Conservation (phyloP, 1,140 invertebrate genomes). For the Dendroctonus valens region DNA sequence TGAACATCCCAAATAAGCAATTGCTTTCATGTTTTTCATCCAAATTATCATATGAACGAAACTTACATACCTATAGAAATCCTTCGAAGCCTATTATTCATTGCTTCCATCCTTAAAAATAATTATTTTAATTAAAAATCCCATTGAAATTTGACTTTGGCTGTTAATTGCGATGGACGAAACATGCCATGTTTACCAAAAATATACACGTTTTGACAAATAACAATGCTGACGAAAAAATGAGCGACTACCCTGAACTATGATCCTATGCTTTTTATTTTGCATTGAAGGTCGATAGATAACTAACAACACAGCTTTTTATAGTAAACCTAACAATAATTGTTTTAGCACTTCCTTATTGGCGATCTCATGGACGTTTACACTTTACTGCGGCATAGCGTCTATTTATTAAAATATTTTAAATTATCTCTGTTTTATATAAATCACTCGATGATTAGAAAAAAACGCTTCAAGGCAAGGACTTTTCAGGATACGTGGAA, state of each 20-base stretch:
- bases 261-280: constrained; percentile 25
- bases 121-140: too few relatives aligned
- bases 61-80: too few relatives aligned
- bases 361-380: constrained; percentile 26
- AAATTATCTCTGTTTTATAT: constrained; percentile 28
- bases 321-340: constrained; percentile 15
- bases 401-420: constrained; percentile 31
- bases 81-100: too few relatives aligned
- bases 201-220: constrained; percentile 1
- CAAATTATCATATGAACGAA: too few relatives aligned
- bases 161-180: too few relatives aligned
- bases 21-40: too few relatives aligned
- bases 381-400: constrained; percentile 22
- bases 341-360: constrained; percentile 28
- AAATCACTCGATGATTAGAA: constrained; percentile 22
- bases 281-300: constrained; percentile 19
- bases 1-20: too few relatives aligned
- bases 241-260: constrained; percentile 24
- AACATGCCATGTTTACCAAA: too few relatives aligned
- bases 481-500: constrained; percentile 20
- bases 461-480: constrained; percentile 28
- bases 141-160: too few relatives aligned
- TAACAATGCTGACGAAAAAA: constrained; percentile 1
- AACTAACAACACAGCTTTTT: constrained; percentile 23
- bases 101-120: too few relatives aligned